Evolutionary conservation across 1,140 invertebrate species (phyloP), one percentile per base, ranked within the genome.

Genomic region (Propsilocerus akamusi): DNA sequence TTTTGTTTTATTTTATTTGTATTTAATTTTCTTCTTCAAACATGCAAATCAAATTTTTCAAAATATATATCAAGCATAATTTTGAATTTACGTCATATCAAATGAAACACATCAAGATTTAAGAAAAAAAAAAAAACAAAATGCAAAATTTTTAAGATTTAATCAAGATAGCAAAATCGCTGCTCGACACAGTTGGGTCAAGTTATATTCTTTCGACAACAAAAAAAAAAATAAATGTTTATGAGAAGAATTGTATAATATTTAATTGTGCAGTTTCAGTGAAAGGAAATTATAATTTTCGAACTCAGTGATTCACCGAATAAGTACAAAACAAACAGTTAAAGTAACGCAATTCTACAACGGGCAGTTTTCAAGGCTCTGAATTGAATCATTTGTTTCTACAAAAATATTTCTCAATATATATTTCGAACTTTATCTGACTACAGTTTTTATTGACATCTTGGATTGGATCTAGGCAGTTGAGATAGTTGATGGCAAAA

Each of bases 281-380:
- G 20, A 54, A 55, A 50, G 28, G 26, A 53, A 54, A 55, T 60
- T 57, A 53, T 56, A 54, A 56, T 53, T 57, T 60, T 60, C 54
- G 56, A 61, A 60, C 59, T 61, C 59, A 61, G 59, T 61, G 59
- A 61, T 61, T 61, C 58, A 61, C 59, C 59, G 57, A 57, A 57
- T 52, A 61, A 61, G 59, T 61, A 61, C 59, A 61, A 61, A 61
- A 61, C 10, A 30, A n/a, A n/a, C n/a, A n/a, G n/a, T n/a, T n/a
- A n/a, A n/a, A n/a, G n/a, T n/a, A n/a, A n/a, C n/a, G n/a, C n/a
- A n/a, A n/a, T n/a, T n/a, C n/a, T n/a, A n/a, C n/a, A n/a, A n/a
- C n/a, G n/a, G n/a, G n/a, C n/a, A n/a, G n/a, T n/a, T n/a, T n/a
- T n/a, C n/a, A n/a, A n/a, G n/a, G n/a, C n/a, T n/a, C n/a, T n/a